Evolutionary conservation across 2,888 invertebrate species (phyloP).

Genomic region (Masnerella sp.): DNA sequence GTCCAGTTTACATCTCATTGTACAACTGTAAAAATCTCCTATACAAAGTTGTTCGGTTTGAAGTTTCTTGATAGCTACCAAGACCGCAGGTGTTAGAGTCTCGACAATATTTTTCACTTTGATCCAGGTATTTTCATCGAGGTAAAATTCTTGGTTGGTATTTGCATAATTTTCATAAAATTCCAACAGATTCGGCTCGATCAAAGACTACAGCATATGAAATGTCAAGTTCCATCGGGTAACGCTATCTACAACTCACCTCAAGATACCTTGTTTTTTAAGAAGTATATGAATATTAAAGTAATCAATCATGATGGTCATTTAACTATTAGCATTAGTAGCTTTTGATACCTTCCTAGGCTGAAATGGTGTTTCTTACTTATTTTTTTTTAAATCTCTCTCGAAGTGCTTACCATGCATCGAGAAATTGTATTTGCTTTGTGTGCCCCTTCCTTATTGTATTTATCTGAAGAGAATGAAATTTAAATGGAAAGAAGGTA

Average conservation of each 20-base stretch:
- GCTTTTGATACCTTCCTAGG: no score
- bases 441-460: no score
- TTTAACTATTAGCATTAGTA: no score
- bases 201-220: background rate
- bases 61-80: slow-evolving; percentile 1
- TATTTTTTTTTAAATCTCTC: no score
- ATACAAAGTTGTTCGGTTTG: slow-evolving; percentile 1
- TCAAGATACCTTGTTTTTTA: background rate
- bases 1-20: background rate
- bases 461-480: no score
- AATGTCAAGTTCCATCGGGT: slow-evolving; percentile 10
- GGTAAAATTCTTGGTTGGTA: background rate
- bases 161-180: background rate
- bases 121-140: background rate
- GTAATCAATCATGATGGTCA: no score
- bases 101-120: slow-evolving; percentile 1
- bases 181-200: background rate
- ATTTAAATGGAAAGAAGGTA: no score
- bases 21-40: background rate
- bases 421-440: no score
- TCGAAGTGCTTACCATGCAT: no score
- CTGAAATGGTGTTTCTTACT: no score
- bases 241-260: background rate
- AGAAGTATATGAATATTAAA: background rate
- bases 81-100: background rate